Percentiles rank a stretch among this genome's conserved stretches.
phyloP scores from a whole-genome alignment of 53 echinoderm and acorn worm genomes.

The Pentamera pediparva region DNA sequence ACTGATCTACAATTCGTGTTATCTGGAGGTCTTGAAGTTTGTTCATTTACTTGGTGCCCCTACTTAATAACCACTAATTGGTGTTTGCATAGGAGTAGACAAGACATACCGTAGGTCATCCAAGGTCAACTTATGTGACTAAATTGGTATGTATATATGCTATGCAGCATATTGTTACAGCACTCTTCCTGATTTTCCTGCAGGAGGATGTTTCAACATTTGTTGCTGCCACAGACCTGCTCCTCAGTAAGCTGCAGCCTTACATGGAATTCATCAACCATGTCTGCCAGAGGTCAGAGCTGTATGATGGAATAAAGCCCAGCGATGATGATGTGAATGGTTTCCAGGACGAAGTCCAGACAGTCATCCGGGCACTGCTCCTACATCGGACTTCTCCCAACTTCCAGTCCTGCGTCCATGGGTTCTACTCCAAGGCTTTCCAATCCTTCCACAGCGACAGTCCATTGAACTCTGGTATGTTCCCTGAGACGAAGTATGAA shows the following conservation, averaged over 20 bases:
- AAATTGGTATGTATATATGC: no score
- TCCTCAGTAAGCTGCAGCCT: constrained; percentile 34
- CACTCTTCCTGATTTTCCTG: not conserved
- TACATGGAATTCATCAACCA: constrained; percentile 29
- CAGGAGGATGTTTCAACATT: constrained; percentile 26
- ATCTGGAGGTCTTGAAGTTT: no score
- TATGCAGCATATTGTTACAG: not conserved
- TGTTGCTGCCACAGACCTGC: constrained; percentile 26
- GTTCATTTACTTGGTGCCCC: no score
- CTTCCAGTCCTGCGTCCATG: constrained; percentile 41
- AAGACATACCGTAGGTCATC: no score
- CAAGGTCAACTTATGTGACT: no score
- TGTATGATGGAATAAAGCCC: not conserved
- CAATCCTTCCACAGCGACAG: constrained; percentile 40
- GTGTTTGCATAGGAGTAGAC: no score
- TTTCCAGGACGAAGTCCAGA: constrained; percentile 46
- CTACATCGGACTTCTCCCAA: constrained; percentile 46
- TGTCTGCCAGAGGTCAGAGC: constrained; percentile 14
- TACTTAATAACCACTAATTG: no score
- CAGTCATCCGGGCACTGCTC: constrained; percentile 50
- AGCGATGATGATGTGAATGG: not conserved
- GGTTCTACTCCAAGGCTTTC: constrained; percentile 65
- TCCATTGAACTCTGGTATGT: not conserved
- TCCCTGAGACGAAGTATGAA: no score
- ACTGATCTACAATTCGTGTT: no score